phyloP scores from a whole-genome alignment of 1,140 invertebrate genomes.

The Calephelis virginiensis region DNA sequence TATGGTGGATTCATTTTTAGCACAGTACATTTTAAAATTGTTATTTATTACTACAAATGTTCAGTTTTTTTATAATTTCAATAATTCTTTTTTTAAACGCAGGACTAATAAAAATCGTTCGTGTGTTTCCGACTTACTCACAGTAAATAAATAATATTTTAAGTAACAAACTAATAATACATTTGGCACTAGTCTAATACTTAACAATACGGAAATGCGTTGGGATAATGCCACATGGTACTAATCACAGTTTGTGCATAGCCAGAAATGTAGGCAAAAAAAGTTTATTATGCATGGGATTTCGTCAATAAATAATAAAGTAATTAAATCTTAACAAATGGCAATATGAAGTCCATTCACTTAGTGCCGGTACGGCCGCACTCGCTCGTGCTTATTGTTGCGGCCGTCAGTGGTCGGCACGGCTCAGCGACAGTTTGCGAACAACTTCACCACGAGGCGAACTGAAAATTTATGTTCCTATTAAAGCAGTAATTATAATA shows the following conservation, averaged over 20 bases:
- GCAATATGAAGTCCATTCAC: too few species aligned
- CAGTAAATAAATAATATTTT: constrained; percentile 57
- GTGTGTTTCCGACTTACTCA: constrained; percentile 36
- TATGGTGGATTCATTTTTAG: too few species aligned
- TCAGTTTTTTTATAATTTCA: background rate
- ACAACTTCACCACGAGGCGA: too few species aligned
- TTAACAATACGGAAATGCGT: constrained; percentile 54
- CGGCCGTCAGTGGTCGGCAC: too few species aligned
- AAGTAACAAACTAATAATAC: constrained; percentile 59
- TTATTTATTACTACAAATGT: too few species aligned
- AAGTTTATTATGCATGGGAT: too few species aligned
- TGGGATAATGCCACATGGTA: constrained; percentile 23
- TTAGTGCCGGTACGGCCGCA: background rate
- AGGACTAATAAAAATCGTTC: constrained; percentile 12
- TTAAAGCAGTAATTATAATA: background rate
- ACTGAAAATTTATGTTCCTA: background rate
- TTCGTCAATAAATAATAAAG: too few species aligned
- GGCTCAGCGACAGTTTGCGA: background rate
- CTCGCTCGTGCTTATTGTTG: background rate
- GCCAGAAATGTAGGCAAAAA: too few species aligned
- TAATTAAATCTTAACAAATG: too few species aligned
- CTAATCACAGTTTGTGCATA: too few species aligned
- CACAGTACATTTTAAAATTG: too few species aligned
- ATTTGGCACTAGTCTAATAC: constrained; percentile 73
- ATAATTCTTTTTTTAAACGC: background rate